Conservation (phyloP, 2,797 vertebrate species). For the Hipposideros larvatus region DNA sequence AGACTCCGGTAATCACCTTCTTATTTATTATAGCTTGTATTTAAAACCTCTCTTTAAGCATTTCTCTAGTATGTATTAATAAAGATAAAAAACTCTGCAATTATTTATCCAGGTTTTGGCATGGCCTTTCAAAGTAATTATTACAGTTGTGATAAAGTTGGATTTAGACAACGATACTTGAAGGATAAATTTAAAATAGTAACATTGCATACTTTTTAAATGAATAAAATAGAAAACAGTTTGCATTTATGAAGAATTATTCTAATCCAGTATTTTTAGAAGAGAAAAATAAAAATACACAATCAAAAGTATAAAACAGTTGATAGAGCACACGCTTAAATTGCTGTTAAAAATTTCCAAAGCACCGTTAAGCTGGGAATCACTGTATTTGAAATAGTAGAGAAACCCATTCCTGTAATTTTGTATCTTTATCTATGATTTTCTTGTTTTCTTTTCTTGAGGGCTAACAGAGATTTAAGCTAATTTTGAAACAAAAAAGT, state of each 20-base stretch:
- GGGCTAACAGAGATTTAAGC: not conserved
- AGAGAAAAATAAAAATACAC: not conserved
- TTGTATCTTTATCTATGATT: not conserved
- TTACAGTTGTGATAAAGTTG: not conserved
- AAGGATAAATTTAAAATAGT: constrained; percentile 9
- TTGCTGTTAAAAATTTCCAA: constrained; percentile 1
- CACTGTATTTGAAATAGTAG: not conserved
- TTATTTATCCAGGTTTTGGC: not conserved
- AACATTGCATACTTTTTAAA: not conserved
- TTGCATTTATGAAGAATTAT: not conserved
- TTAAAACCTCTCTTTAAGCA: not conserved
- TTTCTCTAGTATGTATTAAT: not conserved
- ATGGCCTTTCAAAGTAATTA: not conserved
- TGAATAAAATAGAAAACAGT: not conserved
- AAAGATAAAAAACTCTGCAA: not conserved
- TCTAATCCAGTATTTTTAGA: constrained; percentile 6
- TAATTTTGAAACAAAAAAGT: constrained; percentile 59
- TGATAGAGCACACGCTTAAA: not conserved
- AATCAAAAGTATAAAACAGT: not conserved
- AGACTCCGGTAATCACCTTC: not conserved
- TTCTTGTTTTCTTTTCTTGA: not conserved
- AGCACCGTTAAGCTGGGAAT: not conserved
- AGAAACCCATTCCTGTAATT: not conserved
- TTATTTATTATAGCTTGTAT: not conserved
- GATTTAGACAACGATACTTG: not conserved